Conservation (phyloP, 2,797 vertebrate genomes). For the Threskiornis aethiopicus region DNA sequence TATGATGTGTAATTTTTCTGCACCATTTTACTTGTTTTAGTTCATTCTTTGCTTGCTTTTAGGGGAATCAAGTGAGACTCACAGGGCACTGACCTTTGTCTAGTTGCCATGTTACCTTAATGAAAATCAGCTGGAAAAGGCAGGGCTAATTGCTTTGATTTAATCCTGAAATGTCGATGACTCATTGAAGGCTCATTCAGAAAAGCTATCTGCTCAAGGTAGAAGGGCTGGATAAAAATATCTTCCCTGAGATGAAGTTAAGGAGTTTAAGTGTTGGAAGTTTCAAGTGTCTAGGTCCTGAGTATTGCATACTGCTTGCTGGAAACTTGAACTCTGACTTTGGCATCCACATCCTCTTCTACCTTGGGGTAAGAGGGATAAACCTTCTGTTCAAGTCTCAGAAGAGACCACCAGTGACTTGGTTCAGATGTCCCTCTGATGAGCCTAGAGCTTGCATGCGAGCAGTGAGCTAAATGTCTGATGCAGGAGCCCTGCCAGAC, state of each 20-base stretch:
- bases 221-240: background rate
- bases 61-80: background rate
- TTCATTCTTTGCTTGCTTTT: constrained; percentile 5
- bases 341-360: background rate
- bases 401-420: background rate
- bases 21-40: background rate
- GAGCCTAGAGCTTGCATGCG: background rate
- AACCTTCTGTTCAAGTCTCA: background rate
- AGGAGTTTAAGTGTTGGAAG: background rate
- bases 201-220: background rate
- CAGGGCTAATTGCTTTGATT: constrained; percentile 54
- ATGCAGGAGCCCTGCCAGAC: background rate
- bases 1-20: background rate
- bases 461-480: background rate
- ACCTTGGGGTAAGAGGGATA: background rate
- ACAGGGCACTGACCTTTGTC: background rate
- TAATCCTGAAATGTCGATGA: constrained; percentile 38
- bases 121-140: constrained; percentile 49
- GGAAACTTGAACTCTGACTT: background rate
- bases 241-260: background rate
- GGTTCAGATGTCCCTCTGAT: background rate
- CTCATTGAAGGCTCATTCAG: constrained; percentile 40
- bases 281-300: background rate
- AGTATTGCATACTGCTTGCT: background rate
- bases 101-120: constrained; percentile 29